Conservation (phyloP, 2,888 invertebrate species). For the Papilio gigon region DNA sequence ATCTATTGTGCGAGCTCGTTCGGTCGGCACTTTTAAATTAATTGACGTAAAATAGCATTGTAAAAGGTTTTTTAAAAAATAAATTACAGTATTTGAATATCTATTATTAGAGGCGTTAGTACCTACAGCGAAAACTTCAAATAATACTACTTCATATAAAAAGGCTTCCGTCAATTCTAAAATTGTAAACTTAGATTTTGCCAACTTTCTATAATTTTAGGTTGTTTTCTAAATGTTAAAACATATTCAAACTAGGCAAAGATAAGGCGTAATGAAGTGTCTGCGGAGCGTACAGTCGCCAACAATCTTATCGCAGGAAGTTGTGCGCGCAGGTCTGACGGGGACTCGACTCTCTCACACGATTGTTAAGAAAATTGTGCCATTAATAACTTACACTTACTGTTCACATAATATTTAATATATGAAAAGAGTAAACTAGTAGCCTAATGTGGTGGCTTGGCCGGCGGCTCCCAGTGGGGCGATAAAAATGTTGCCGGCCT, state of each 20-base stretch:
- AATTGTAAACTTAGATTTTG: not conserved
- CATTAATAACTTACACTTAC: no score
- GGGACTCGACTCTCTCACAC: not conserved
- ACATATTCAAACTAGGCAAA: conserved; percentile 19
- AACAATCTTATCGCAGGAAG: conserved; percentile 13
- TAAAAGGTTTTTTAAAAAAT: not conserved
- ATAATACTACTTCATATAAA: no score
- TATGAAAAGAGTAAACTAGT: no score
- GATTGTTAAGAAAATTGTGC: not conserved
- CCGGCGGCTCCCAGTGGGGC: no score
- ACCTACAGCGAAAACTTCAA: not conserved
- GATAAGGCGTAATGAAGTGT: conserved; percentile 13
- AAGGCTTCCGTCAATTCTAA: not conserved
- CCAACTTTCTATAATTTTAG: not conserved
- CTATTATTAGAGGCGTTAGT: not conserved
- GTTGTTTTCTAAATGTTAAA: not conserved
- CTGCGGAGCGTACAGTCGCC: conserved; percentile 9
- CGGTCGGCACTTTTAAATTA: conserved; percentile 28
- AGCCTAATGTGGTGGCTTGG: no score
- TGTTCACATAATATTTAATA: no score
- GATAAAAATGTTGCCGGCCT: not conserved
- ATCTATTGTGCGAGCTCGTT: conserved; percentile 21
- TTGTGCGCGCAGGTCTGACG: not conserved
- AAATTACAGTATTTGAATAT: not conserved
- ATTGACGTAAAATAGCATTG: conserved; percentile 12